Evolutionary conservation across 1,140 invertebrate genomes (phyloP).

Genomic region (Piezodorus guildinii): DNA sequence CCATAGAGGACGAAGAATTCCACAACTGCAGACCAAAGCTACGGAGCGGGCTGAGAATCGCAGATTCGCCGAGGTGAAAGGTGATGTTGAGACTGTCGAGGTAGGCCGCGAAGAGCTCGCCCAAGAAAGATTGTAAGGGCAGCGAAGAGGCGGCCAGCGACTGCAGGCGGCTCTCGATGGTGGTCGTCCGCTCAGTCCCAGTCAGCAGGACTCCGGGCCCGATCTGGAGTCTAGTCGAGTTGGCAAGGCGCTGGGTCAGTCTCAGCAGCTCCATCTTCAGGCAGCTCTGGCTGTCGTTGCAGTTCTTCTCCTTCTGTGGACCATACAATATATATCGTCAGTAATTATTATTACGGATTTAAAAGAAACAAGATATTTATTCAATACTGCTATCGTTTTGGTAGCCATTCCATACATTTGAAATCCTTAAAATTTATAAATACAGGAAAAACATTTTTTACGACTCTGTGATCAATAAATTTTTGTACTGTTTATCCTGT

Average conservation of each 20-base stretch:
- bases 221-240: conserved; percentile 44
- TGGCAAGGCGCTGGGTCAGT: conserved; percentile 56
- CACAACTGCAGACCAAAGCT: background rate
- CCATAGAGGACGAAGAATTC: background rate
- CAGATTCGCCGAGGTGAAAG: conserved; percentile 55
- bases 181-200: background rate
- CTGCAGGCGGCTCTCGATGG: background rate
- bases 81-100: conserved; percentile 59
- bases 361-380: too few relatives aligned
- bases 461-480: too few relatives aligned
- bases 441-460: too few relatives aligned
- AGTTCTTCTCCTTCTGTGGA: conserved; percentile 31
- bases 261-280: conserved; percentile 65
- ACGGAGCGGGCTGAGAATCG: conserved; percentile 34
- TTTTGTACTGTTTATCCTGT: too few relatives aligned
- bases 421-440: too few relatives aligned
- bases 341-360: too few relatives aligned
- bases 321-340: too few relatives aligned
- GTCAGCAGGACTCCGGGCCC: conserved; percentile 36
- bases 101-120: conserved; percentile 33
- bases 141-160: background rate
- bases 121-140: background rate
- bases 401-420: too few relatives aligned
- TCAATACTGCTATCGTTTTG: too few relatives aligned
- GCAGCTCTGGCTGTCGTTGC: conserved; percentile 47